Conservation (phyloP, 2,888 invertebrate species). For the Arctia plantaginis region DNA sequence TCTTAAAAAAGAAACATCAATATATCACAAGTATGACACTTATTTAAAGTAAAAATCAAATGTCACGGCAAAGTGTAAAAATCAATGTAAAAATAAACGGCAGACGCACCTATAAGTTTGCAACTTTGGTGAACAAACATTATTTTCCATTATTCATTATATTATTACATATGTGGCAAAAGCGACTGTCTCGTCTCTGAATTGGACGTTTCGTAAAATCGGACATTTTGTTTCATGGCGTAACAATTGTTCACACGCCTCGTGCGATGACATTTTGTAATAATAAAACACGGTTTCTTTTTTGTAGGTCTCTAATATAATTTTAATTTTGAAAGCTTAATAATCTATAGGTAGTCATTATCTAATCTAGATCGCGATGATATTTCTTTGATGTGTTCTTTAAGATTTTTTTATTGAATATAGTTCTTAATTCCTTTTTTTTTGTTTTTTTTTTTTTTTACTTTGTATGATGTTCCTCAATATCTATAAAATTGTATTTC, state of each 20-base stretch:
- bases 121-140: constrained; percentile 3
- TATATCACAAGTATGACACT: not conserved
- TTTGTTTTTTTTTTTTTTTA: too few relatives aligned
- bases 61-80: not conserved
- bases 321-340: constrained; percentile 33
- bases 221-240: constrained; percentile 63
- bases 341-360: constrained; percentile 4
- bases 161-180: constrained; percentile 21
- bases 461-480: not conserved
- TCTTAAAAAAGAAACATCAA: not conserved
- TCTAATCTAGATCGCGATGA: constrained; percentile 4
- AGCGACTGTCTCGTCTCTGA: constrained; percentile 40
- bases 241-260: constrained; percentile 67
- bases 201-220: constrained; percentile 69
- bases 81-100: not conserved
- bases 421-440: not conserved
- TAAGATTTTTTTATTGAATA: not conserved
- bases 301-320: constrained; percentile 42
- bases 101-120: not conserved
- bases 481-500: too few relatives aligned
- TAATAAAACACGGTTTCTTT: constrained; percentile 42
- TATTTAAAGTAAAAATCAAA: not conserved
- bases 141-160: constrained; percentile 10
- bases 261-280: constrained; percentile 66
- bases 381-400: not conserved